Conservation (phyloP, 1,140 invertebrate genomes). For the Rhyacophila brunnea region DNA sequence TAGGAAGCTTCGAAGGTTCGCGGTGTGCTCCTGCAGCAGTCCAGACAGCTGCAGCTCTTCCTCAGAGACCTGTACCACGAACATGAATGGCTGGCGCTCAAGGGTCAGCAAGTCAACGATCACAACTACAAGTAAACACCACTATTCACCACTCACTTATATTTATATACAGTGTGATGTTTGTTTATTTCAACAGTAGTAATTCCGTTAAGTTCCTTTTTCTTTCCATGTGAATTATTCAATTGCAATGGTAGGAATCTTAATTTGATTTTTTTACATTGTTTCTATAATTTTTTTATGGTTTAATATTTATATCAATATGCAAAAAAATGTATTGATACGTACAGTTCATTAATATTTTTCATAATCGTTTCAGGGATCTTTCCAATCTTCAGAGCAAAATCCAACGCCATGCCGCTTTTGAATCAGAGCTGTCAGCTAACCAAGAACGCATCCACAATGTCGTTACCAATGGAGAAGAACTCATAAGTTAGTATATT, state of each 20-base stretch:
- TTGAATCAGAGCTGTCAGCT: constrained; percentile 91
- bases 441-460: constrained; percentile 83
- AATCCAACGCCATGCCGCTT: constrained; percentile 94
- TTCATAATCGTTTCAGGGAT: constrained; percentile 64
- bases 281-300: neutral
- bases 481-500: constrained; percentile 68
- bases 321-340: neutral
- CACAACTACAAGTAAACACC: constrained; percentile 71
- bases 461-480: constrained; percentile 81
- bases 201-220: too few relatives aligned
- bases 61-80: constrained; percentile 86
- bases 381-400: constrained; percentile 93
- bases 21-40: constrained; percentile 70
- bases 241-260: too few relatives aligned
- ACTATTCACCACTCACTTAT: too few relatives aligned
- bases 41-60: constrained; percentile 80
- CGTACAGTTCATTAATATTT: neutral
- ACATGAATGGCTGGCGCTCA: constrained; percentile 89
- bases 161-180: too few relatives aligned
- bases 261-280: too few relatives aligned
- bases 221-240: too few relatives aligned
- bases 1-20: constrained; percentile 62
- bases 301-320: constrained; percentile 1
- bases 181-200: too few relatives aligned
- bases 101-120: constrained; percentile 88